phyloP scores from a whole-genome alignment of 2,797 vertebrate species.

The Thripadectes ignobilis region DNA sequence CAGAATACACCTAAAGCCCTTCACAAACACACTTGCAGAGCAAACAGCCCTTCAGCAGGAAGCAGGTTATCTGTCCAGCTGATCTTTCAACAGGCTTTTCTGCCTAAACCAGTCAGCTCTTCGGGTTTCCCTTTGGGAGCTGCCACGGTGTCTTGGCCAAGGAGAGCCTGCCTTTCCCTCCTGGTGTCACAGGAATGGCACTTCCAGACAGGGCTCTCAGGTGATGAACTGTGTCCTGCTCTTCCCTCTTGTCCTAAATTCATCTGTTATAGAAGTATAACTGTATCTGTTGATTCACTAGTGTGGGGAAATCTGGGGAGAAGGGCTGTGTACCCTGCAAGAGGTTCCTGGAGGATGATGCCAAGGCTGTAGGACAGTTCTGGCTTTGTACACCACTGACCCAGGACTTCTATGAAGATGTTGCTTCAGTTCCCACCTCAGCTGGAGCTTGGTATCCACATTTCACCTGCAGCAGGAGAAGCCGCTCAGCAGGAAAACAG shows the following conservation, averaged over 20 bases:
- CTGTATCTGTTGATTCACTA: background rate
- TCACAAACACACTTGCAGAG: background rate
- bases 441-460: background rate
- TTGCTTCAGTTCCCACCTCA: background rate
- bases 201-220: background rate
- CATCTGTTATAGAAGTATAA: background rate
- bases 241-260: background rate
- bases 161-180: background rate
- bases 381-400: background rate
- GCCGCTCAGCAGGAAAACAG: background rate
- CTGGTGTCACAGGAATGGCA: fast-evolving
- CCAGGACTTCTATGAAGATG: background rate
- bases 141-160: fast-evolving
- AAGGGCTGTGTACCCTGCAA: background rate
- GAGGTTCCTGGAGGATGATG: background rate
- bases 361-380: background rate
- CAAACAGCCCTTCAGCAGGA: background rate
- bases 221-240: background rate
- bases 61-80: background rate
- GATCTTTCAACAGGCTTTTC: background rate
- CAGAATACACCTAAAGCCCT: background rate
- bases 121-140: background rate
- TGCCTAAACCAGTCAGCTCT: background rate
- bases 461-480: background rate
- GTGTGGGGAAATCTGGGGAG: background rate